Base-by-base conservation (phyloP, 2,888 invertebrate species). In the Limnephilus lunatus region DNA sequence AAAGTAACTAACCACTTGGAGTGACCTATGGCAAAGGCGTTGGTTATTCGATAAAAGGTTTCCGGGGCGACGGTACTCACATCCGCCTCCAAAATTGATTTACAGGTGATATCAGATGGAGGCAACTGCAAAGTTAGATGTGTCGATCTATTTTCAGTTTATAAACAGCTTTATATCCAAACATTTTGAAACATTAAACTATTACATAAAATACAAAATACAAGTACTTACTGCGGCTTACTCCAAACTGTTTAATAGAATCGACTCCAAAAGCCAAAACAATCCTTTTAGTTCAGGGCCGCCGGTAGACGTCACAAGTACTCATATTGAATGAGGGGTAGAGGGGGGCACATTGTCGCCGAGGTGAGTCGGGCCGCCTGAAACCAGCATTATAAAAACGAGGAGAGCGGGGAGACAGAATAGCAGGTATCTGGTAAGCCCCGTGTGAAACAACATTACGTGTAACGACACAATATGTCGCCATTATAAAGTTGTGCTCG, bases 391-490 rank as follows among this genome's bases (percentile, higher is more conserved):
- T 86, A 39, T 86, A 86, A 86, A 86, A 86, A 83, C 39, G 83
- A 19, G 25, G 83, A 30, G 82, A 39, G 83, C 32, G 83, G 35
- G 39, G 39, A 48, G 81, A 81, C 31, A 31, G 81, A 31, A 31
- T 14, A 35, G 53, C 35, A 53, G 53, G 25, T 68, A 68, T n/a
- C 53, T 31, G 88, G 88, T 88, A 88, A 88, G 68, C 88, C 68
- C 68, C 35, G 53, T 68, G 88, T 68, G 88, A 88, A 88, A 88
- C 25, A 32, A 32, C 88, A 88, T 88, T 88, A 88, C 32, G 35
- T 35, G 32, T 88, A 88, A 88, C 88, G 88, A 88, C 68, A 88
- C 88, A 88, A 88, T 88, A 88, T 88, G 88, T 88, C 68, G 88
- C 88, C 88, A 68, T 88, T 68, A 88, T 35, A 30, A 68, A 53